These are phyloP conservation scores for Dryocosmus kuriphilus DNA, from an alignment of 2,888 invertebrate species.

Conservation along the genomic window DNA sequence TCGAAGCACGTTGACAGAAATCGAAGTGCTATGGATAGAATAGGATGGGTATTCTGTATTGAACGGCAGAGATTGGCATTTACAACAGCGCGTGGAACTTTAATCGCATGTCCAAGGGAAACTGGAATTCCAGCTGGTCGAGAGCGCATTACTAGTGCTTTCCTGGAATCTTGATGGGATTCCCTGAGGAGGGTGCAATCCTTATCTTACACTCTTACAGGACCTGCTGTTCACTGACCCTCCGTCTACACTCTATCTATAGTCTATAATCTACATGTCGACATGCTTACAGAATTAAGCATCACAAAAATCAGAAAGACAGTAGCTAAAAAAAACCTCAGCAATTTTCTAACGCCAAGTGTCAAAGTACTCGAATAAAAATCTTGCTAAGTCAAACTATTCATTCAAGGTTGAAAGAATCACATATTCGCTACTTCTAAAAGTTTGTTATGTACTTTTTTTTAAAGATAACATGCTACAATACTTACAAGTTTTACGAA, in stretches of 20 bases:
- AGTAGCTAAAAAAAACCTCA: neutral
- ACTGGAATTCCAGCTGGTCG: conserved; percentile 3
- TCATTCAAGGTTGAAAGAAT: neutral
- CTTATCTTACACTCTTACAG: conserved; percentile 8
- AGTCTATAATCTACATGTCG: neutral
- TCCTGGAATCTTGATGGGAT: conserved; percentile 16
- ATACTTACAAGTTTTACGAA: neutral
- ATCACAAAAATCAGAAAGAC: neutral
- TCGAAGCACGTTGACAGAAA: neutral
- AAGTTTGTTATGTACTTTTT: neutral
- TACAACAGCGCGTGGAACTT: neutral
- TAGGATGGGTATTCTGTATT: neutral
- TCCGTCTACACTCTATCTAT: no score
- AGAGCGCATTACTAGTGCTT: conserved; percentile 15
- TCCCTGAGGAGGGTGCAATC: neutral
- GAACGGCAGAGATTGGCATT: neutral
- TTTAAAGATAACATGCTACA: no score
- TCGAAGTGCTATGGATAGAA: neutral
- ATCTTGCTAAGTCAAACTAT: neutral
- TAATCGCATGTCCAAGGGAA: conserved; percentile 19
- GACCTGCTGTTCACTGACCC: conserved; percentile 1
- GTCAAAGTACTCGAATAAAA: no score
- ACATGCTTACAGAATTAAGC: neutral
- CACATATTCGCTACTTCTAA: neutral
- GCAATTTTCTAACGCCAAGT: no score